Evolutionary conservation across 2,113 vertebrate genomes (phyloP).

Genomic region (Brienomyrus brachyistius): DNA sequence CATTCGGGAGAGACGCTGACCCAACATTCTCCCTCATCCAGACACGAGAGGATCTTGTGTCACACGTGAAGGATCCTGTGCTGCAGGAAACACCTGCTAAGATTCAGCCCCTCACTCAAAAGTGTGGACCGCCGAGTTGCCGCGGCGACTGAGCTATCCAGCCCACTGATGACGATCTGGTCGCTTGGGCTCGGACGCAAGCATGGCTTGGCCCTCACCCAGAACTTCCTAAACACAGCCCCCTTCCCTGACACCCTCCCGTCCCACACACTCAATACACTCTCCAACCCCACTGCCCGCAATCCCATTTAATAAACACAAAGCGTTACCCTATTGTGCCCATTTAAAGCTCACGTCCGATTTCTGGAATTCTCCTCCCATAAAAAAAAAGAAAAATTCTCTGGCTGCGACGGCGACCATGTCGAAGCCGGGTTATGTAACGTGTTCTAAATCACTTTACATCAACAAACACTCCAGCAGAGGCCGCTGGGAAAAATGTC

Average conservation of each 20-base stretch:
- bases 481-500: slow-evolving; percentile 11
- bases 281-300: not conserved
- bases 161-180: not conserved
- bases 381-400: not conserved
- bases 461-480: not conserved
- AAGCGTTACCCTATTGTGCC: not conserved
- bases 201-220: not conserved
- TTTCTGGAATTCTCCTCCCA: not conserved
- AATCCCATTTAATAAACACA: not conserved
- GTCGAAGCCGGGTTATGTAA: not conserved
- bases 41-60: not conserved
- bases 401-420: not conserved
- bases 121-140: not conserved
- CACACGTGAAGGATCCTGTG: not conserved
- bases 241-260: not conserved
- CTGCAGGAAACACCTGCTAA: not conserved
- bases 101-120: not conserved
- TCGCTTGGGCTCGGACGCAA: not conserved
- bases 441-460: slow-evolving; percentile 2
- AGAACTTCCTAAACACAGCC: not conserved
- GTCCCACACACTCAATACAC: not conserved
- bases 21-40: not conserved
- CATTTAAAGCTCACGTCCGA: not conserved
- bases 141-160: not conserved
- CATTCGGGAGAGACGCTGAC: not conserved